Evolutionary conservation across 2,113 vertebrate species (phyloP), one percentile per base, ranked within the genome.

Genomic region (Eira barbara): DNA sequence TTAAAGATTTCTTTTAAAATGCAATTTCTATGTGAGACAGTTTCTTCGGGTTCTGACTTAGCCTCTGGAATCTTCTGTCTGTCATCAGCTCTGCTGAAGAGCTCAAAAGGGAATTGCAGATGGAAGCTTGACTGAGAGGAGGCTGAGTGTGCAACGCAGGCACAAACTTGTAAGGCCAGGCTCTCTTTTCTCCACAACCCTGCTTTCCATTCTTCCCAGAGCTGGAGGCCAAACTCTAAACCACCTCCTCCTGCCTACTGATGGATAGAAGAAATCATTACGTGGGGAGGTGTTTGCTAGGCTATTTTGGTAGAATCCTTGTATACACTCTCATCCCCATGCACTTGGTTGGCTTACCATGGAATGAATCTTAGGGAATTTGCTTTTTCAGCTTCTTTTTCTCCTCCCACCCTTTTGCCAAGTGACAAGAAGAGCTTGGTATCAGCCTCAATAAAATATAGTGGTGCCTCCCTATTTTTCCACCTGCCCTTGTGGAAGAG

Each of bases 181-280:
- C 17, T 82, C 25, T 67, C 67, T 57, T 78, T 25, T 67, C 67
- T 57, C 63, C 10, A 20, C 45, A 47, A 42, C 39, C 31, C 90
- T 95, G 61, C 95, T 96, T 97, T 55, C 63, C 34, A 12, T 69
- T 97, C 73, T 92, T 86, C 79, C 65, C 63, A 91, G 76, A 84
- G 31, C n/a, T 84, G 55, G 69, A 55, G 34, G 45, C 25, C 49
- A 57, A 88, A 78, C n/a, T 93, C 73, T 89, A 55, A 92, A 81
- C 76, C 31, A 61, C 69, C 49, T 90, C 36, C n/a, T 27, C 12
- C 17, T 78, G 15, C 27, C 47, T 65, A 52, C 17, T 90, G 14
- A 49, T 81, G 36, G 63, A 61, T 7, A 74, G 81, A 90, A 94
- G 74, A 85, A 21, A 59, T 65, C 81, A 90, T 80, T 71, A 31